phyloP scores from a whole-genome alignment of 2,888 invertebrate genomes.

The Penaeus monodon region DNA sequence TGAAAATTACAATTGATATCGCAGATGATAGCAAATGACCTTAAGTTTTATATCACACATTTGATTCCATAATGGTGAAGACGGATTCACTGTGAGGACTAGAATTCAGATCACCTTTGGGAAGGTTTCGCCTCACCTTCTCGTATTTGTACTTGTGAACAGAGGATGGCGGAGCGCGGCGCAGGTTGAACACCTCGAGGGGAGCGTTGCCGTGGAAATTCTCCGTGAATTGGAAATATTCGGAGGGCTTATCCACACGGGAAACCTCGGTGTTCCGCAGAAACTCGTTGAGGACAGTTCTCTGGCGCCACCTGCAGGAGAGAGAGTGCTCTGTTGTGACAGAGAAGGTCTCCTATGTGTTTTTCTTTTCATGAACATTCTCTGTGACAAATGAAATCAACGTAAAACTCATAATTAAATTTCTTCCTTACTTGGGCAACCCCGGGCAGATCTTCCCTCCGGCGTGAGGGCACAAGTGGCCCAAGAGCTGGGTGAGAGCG shows the following conservation, averaged over 20 bases:
- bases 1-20: not conserved
- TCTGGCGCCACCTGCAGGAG: conserved; percentile 63
- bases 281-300: conserved; percentile 66
- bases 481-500: conserved; percentile 65
- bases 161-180: conserved; percentile 28
- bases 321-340: not conserved
- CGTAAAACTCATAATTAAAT: not conserved
- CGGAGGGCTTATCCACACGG: conserved; percentile 67
- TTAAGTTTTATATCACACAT: not conserved
- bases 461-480: conserved; percentile 65
- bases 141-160: conserved; percentile 37
- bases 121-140: conserved; percentile 20
- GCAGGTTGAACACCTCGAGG: conserved; percentile 69
- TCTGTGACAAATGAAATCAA: too few species aligned
- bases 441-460: conserved; percentile 60
- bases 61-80: not conserved
- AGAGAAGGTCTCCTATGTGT: too few species aligned
- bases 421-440: conserved; percentile 48
- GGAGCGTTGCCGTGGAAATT: conserved; percentile 70
- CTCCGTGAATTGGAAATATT: conserved; percentile 69
- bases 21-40: not conserved
- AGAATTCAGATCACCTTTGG: too few species aligned
- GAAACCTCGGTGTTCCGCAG: conserved; percentile 67
- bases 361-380: too few species aligned
- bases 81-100: not conserved